Evolutionary conservation across 2,797 vertebrate species (phyloP).

Genomic region (Molossus alvarezi): DNA sequence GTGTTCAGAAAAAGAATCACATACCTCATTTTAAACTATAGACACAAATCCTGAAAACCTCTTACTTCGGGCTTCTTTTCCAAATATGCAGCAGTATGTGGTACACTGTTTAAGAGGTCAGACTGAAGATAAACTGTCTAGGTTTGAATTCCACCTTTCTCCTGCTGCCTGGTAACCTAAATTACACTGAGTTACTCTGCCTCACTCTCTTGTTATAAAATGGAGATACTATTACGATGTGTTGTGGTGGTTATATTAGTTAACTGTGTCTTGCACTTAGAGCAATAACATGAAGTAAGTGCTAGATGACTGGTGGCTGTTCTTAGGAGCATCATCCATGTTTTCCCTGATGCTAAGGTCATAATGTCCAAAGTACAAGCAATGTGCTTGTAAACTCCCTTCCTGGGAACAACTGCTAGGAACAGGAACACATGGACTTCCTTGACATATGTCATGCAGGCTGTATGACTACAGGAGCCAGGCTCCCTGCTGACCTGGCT

Average conservation of each 20-base stretch:
- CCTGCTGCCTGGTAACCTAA: neutral
- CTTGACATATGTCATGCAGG: neutral
- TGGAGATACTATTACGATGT: neutral
- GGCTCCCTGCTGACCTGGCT: neutral
- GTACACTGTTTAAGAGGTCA: neutral
- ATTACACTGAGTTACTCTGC: neutral
- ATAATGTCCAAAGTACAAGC: neutral
- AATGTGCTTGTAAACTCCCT: neutral
- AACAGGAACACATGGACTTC: neutral
- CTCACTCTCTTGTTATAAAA: neutral
- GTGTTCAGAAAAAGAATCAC: neutral
- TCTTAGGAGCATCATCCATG: neutral
- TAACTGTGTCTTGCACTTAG: neutral
- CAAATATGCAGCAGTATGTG: neutral
- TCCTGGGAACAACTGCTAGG: neutral
- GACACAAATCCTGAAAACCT: constrained; percentile 2
- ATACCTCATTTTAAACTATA: neutral
- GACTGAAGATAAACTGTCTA: neutral
- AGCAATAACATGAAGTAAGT: neutral
- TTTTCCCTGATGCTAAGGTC: neutral
- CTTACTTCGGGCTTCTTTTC: neutral
- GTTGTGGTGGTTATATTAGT: neutral
- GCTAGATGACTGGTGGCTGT: neutral
- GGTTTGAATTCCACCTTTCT: constrained; percentile 12
- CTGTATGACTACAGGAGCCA: neutral